Evolutionary conservation across 2,797 vertebrate species (phyloP).

Genomic region (Geotrypetes seraphini): DNA sequence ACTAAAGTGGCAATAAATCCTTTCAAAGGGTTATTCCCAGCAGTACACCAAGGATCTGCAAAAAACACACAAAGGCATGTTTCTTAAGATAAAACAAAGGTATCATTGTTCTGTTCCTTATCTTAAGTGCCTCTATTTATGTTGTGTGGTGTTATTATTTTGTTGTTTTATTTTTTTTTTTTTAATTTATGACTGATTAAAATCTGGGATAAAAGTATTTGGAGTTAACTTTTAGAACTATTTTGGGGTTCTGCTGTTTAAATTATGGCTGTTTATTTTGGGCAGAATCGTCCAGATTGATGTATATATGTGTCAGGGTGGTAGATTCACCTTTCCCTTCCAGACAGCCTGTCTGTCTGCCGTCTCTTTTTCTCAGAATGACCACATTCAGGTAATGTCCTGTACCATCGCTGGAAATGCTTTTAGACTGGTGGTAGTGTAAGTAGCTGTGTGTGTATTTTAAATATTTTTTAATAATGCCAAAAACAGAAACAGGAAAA

Average conservation of each 20-base stretch:
- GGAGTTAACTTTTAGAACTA: constrained; percentile 22
- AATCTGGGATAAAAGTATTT: constrained; percentile 38
- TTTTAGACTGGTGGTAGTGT: constrained; percentile 63
- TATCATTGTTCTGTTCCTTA: constrained; percentile 47
- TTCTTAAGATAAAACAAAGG: constrained; percentile 22
- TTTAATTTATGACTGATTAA: constrained; percentile 49
- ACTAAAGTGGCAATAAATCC: no score
- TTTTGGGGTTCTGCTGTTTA: no score
- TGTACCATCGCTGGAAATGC: constrained; percentile 58
- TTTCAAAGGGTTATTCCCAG: constrained; percentile 1
- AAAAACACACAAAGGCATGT: no score
- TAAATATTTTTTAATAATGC: constrained; percentile 46
- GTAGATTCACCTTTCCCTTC: constrained; percentile 32
- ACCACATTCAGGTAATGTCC: constrained; percentile 51
- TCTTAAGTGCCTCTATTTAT: constrained; percentile 66
- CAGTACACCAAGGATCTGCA: constrained; percentile 19
- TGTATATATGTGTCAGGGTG: no score
- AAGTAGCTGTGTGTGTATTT: constrained; percentile 60
- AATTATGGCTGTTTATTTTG: no score
- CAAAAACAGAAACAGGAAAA: constrained; percentile 40
- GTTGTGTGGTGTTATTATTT: no score
- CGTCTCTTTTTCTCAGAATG: constrained; percentile 27
- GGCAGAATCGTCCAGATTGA: no score
- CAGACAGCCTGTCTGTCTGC: constrained; percentile 36
- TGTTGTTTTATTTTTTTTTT: no score